These are phyloP conservation scores for Nerophis ophidion DNA, from an alignment of 2,113 vertebrate species.

Conservation along the genomic window DNA sequence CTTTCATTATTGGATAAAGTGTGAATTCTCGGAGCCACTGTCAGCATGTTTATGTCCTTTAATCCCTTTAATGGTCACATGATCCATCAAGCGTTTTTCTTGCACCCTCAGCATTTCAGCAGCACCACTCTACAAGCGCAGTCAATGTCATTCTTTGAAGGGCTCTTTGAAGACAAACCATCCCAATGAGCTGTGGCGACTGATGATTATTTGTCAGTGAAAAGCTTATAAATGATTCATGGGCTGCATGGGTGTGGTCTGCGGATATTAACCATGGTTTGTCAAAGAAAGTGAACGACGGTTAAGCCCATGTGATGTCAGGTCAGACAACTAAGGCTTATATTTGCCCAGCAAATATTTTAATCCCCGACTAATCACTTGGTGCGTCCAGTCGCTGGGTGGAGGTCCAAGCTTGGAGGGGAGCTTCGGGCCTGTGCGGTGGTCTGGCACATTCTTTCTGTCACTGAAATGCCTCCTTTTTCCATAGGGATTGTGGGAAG, in stretches of 20 bases:
- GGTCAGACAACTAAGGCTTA: conserved; percentile 72
- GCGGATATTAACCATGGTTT: conserved; percentile 52
- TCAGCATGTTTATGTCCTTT: conserved; percentile 18
- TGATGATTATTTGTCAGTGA: conserved; percentile 3
- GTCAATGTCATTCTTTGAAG: conserved; percentile 18
- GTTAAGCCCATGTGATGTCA: conserved; percentile 64
- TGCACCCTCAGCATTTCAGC: conserved; percentile 27
- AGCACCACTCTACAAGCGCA: background rate
- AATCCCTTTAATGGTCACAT: conserved; percentile 25
- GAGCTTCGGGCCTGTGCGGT: conserved; percentile 36
- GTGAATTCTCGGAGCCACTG: conserved; percentile 16
- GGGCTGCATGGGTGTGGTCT: conserved; percentile 52
- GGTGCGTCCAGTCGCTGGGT: conserved; percentile 63
- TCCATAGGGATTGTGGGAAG: conserved; percentile 63
- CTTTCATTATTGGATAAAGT: background rate
- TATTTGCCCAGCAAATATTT: conserved; percentile 81
- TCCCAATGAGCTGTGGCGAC: conserved; percentile 8
- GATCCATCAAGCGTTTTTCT: conserved; percentile 25
- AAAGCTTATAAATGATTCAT: conserved; percentile 33
- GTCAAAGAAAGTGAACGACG: conserved; percentile 62
- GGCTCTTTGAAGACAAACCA: conserved; percentile 15
- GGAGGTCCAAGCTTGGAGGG: conserved; percentile 39
- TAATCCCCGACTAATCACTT: conserved; percentile 80
- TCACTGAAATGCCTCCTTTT: conserved; percentile 57
- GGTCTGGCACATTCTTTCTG: conserved; percentile 71